phyloP scores from a whole-genome alignment of 2,888 invertebrate species.

The Halocaridina rubra region DNA sequence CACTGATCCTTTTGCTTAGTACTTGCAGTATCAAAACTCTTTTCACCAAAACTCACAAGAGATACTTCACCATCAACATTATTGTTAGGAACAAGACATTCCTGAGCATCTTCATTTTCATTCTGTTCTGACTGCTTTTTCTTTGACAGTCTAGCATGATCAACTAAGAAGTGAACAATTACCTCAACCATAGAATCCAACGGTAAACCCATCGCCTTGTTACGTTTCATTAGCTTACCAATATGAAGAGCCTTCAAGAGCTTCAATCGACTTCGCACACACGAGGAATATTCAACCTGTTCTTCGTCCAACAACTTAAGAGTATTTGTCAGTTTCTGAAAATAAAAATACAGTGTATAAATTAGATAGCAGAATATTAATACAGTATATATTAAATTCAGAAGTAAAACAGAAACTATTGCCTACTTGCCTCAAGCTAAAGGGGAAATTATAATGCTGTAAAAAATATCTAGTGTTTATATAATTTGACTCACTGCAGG shows the following conservation, averaged over 20 bases:
- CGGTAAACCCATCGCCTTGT: not conserved
- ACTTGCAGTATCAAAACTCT: not conserved
- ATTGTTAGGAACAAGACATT: too few species aligned
- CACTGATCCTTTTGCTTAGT: not conserved
- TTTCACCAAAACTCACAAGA: not conserved
- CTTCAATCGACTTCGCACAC: constrained; percentile 20
- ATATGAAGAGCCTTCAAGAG: constrained; percentile 25
- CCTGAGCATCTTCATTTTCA: too few species aligned
- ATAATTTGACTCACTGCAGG: too few species aligned
- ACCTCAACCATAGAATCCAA: constrained; percentile 30
- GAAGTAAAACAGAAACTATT: too few species aligned
- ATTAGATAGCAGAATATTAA: too few species aligned
- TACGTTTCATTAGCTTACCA: constrained; percentile 27
- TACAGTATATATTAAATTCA: too few species aligned
- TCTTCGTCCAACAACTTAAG: constrained; percentile 18
- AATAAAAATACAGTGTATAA: too few species aligned
- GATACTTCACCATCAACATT: not conserved
- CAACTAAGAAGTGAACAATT: constrained; percentile 26
- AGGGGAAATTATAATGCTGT: too few species aligned
- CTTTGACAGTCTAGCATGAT: not conserved
- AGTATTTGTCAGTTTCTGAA: constrained; percentile 2
- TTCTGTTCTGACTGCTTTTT: not conserved
- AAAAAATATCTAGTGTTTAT: too few species aligned
- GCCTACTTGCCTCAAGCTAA: too few species aligned
- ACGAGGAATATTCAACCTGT: not conserved